phyloP scores from a whole-genome alignment of 2,888 invertebrate species.

The Drosophila stalkeri region DNA sequence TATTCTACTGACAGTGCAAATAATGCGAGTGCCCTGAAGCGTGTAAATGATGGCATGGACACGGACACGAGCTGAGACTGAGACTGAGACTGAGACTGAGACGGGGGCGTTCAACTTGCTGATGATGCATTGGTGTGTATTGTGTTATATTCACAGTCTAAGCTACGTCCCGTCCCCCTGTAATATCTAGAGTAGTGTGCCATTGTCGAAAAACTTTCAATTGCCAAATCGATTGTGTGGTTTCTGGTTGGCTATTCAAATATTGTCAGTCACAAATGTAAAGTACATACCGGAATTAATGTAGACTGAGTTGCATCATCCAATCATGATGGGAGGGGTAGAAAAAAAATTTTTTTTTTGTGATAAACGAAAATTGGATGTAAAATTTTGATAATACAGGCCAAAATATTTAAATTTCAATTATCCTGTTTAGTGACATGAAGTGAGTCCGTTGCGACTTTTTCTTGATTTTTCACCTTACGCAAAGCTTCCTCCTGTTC shows the following conservation, averaged over 20 bases:
- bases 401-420: not conserved
- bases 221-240: slow-evolving; percentile 2
- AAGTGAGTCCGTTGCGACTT: not conserved
- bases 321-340: no score
- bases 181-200: not conserved
- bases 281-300: slow-evolving; percentile 7
- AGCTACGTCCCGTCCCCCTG: no score
- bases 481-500: not conserved
- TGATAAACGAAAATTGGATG: not conserved
- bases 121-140: slow-evolving; percentile 12
- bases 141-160: not conserved
- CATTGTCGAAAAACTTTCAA: not conserved
- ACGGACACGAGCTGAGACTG: not conserved
- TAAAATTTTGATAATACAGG: not conserved
- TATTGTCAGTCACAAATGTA: not conserved
- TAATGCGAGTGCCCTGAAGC: slow-evolving; percentile 18
- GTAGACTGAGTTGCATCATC: not conserved
- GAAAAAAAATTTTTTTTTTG: no score
- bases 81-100: not conserved
- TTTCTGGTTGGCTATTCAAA: not conserved
- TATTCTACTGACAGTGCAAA: slow-evolving; percentile 16
- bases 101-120: slow-evolving; percentile 2
- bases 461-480: not conserved
- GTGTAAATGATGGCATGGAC: slow-evolving; percentile 14
- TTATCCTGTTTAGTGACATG: not conserved